phyloP scores from a whole-genome alignment of 1,140 invertebrate species.

The Anastrepha obliqua region DNA sequence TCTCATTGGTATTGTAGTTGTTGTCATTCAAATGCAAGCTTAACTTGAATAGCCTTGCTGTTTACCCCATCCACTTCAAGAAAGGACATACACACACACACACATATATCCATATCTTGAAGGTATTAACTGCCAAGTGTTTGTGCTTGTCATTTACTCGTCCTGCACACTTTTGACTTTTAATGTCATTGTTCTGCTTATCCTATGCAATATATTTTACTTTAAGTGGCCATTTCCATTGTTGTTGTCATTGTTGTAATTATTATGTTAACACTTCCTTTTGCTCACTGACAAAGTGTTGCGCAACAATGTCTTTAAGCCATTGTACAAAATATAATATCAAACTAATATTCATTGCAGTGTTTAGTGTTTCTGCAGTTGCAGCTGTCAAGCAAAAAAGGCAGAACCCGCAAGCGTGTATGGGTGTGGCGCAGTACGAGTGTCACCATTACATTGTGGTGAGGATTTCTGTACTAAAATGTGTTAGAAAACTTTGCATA shows the following conservation, averaged over 20 bases:
- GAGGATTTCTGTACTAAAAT: not conserved
- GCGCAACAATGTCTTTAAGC: conserved; percentile 6
- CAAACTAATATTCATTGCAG: conserved; percentile 21
- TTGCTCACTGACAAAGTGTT: not conserved
- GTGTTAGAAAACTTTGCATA: not conserved
- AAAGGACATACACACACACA: not conserved
- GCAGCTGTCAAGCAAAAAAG: not conserved
- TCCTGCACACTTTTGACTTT: conserved; percentile 11
- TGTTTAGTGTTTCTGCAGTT: not conserved
- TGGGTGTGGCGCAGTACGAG: not conserved
- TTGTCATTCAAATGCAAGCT: conserved; percentile 25
- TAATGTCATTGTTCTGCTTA: conserved; percentile 7
- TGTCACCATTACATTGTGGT: conserved; percentile 3
- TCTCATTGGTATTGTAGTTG: not conserved
- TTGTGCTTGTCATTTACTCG: conserved; percentile 29
- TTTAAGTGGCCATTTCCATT: not conserved
- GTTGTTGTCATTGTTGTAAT: conserved; percentile 39
- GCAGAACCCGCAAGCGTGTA: not conserved
- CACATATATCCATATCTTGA: not conserved
- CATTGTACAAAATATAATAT: not conserved
- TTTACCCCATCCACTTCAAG: not conserved
- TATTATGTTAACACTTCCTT: conserved; percentile 49
- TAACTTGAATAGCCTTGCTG: not conserved
- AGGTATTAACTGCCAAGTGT: conserved; percentile 13
- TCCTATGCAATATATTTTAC: not conserved